Percentiles rank a stretch among this genome's conserved stretches.
Evolutionary conservation across 2,888 invertebrate species (phyloP).

Genomic region (Arctia plantaginis): DNA sequence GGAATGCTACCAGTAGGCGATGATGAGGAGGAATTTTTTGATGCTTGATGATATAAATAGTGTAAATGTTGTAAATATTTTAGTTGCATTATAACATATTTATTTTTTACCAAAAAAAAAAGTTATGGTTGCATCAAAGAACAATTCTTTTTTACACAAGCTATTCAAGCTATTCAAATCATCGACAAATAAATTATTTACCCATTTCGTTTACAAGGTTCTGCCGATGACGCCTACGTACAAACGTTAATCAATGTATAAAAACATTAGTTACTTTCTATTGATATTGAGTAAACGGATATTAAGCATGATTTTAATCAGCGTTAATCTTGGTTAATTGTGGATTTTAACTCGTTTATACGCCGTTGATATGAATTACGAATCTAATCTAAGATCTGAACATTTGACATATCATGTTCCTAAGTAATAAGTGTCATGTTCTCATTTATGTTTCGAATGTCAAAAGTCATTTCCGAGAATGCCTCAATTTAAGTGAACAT

Average conservation of each 20-base stretch:
- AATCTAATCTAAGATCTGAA: conserved; percentile 3
- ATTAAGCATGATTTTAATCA: conserved; percentile 18
- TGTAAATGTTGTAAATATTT: no score
- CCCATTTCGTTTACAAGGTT: conserved; percentile 21
- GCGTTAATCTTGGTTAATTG: conserved; percentile 17
- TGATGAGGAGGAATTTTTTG: no score
- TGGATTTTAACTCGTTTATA: conserved; percentile 5
- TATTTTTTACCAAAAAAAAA: no score
- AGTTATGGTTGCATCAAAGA: not conserved
- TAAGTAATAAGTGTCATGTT: not conserved
- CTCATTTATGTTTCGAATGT: not conserved
- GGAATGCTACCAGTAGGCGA: no score
- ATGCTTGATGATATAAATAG: no score
- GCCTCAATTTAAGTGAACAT: not conserved
- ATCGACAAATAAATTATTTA: conserved; percentile 23
- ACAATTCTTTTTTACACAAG: not conserved
- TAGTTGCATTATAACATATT: no score
- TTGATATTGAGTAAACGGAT: conserved; percentile 22
- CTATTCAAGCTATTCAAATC: conserved; percentile 5
- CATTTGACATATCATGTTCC: conserved; percentile 2
- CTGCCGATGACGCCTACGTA: conserved; percentile 16
- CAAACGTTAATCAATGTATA: conserved; percentile 19
- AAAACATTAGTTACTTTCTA: conserved; percentile 14
- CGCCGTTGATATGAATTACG: not conserved
- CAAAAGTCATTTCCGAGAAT: not conserved